phyloP scores from a whole-genome alignment of 1,140 invertebrate species.

The Drosophila willistoni region DNA sequence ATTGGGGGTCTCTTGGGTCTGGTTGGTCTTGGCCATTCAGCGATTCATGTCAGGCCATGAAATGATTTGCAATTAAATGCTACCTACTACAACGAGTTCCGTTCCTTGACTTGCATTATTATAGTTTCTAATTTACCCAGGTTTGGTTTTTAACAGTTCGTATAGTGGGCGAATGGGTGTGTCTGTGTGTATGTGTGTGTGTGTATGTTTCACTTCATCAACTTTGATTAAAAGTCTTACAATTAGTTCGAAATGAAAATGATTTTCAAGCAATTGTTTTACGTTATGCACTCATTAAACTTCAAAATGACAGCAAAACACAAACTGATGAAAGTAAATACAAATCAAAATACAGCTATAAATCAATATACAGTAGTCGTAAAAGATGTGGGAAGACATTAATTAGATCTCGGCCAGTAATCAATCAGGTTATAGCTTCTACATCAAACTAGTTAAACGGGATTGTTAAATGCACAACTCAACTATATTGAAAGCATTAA shows the following conservation, averaged over 20 bases:
- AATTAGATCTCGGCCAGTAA: too few relatives aligned
- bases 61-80: slow-evolving; percentile 50
- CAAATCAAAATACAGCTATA: too few relatives aligned
- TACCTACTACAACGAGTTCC: slow-evolving; percentile 38
- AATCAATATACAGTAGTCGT: too few relatives aligned
- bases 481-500: too few relatives aligned
- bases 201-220: slow-evolving; percentile 5
- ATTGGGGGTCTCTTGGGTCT: neutral
- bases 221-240: slow-evolving; percentile 4
- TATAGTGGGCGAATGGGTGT: slow-evolving; percentile 2
- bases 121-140: slow-evolving; percentile 6
- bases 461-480: too few relatives aligned
- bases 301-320: neutral
- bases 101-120: slow-evolving; percentile 21
- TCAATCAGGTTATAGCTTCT: too few relatives aligned
- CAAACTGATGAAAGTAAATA: too few relatives aligned
- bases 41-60: slow-evolving; percentile 37
- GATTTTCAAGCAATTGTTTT: neutral
- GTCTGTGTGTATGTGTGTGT: too few relatives aligned
- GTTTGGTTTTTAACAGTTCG: slow-evolving; percentile 2
- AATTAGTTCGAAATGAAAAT: slow-evolving; percentile 1
- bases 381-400: too few relatives aligned
- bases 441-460: too few relatives aligned
- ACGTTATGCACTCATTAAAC: slow-evolving; percentile 5
- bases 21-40: slow-evolving; percentile 8